Conservation (phyloP, 2,113 vertebrate species). For the Spermophilus dauricus region DNA sequence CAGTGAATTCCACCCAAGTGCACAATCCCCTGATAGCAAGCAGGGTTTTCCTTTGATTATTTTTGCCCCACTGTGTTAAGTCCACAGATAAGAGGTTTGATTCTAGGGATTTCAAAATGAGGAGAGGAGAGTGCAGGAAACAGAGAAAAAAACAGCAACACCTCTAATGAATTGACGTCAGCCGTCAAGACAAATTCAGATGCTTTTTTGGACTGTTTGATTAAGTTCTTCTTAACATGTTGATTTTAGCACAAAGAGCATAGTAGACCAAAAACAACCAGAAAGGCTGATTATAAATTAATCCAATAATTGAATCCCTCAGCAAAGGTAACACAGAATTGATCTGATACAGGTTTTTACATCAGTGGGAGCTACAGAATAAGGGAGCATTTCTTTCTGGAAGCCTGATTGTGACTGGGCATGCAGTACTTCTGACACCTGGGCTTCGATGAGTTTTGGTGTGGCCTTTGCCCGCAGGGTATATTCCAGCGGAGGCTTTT, state of each 20-base stretch:
- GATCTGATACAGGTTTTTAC: constrained; percentile 56
- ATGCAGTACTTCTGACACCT: background rate
- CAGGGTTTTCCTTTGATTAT: constrained; percentile 67
- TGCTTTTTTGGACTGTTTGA: constrained; percentile 43
- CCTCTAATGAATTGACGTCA: constrained; percentile 49
- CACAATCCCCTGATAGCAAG: background rate
- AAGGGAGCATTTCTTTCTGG: background rate
- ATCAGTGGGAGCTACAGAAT: background rate
- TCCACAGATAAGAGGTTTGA: constrained; percentile 65
- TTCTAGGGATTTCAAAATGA: constrained; percentile 62
- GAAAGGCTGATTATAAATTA: constrained; percentile 74
- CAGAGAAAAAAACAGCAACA: constrained; percentile 14
- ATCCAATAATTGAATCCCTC: constrained; percentile 68
- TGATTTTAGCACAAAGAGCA: constrained; percentile 61
- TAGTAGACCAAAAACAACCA: constrained; percentile 60
- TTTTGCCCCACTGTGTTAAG: constrained; percentile 56
- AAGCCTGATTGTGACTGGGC: background rate
- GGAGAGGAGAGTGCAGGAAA: constrained; percentile 20
- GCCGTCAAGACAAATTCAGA: background rate
- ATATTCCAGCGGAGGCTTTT: background rate
- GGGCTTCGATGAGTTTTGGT: background rate
- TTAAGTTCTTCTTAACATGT: constrained; percentile 58
- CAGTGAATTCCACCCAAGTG: background rate
- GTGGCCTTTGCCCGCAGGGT: background rate
- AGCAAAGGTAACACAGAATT: constrained; percentile 71